A percentile compares a stretch with the other conserved stretches of the same genome.
Conservation (phyloP, 2,797 vertebrate species). For the Falco columbarius region DNA sequence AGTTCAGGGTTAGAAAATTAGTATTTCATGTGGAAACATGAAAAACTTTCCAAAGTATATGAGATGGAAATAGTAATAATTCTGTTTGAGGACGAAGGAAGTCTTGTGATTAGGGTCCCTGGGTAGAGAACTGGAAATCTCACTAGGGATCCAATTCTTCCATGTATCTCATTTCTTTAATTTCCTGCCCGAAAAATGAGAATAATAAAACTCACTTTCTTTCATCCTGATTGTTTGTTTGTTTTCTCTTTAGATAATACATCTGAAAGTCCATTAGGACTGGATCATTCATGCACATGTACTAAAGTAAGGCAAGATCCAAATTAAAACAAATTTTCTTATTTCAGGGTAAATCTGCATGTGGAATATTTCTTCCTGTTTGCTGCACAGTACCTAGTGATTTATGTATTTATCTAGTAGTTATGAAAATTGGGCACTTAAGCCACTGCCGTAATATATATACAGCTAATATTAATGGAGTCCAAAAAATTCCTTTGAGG, state of each 20-base stretch:
- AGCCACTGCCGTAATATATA: not conserved
- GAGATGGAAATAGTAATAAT: not conserved
- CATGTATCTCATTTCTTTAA: not conserved
- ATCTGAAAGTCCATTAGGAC: not conserved
- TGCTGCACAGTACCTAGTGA: not conserved
- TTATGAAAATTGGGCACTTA: not conserved
- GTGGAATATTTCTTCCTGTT: not conserved
- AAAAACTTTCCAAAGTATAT: slow-evolving; percentile 53
- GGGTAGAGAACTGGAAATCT: not conserved
- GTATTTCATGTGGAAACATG: slow-evolving; percentile 53
- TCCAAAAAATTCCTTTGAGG: not conserved
- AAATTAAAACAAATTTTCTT: not conserved
- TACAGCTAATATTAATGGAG: not conserved
- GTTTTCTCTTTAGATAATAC: not conserved
- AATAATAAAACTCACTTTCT: not conserved
- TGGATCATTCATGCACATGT: not conserved
- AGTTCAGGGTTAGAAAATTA: slow-evolving; percentile 54
- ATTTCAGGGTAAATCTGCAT: not conserved
- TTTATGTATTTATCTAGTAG: not conserved
- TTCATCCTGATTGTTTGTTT: slow-evolving; percentile 1
- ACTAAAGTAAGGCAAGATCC: not conserved
- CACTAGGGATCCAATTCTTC: not conserved
- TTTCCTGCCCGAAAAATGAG: slow-evolving; percentile 32
- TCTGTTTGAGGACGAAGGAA: slow-evolving; percentile 13
- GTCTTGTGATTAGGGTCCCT: not conserved